Evolutionary conservation across 2,888 invertebrate genomes (phyloP).

Genomic region (Drosophila rellima): DNA sequence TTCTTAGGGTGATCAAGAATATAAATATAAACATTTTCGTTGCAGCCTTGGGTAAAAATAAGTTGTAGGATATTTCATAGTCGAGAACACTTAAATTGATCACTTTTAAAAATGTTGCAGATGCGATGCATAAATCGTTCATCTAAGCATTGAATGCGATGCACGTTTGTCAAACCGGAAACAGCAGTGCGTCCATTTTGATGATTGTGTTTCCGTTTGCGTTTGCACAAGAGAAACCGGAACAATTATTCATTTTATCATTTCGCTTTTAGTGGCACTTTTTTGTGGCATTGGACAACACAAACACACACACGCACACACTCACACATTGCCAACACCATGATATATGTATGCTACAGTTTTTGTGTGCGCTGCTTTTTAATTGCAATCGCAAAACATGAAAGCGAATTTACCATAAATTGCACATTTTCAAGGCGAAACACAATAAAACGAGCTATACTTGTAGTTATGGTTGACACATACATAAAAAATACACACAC

Average conservation of each 20-base stretch:
- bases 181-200: constrained; percentile 48
- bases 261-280: constrained; percentile 33
- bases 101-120: constrained; percentile 1
- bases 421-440: constrained; percentile 62
- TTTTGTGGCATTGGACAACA: constrained; percentile 21
- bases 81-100: neutral
- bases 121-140: constrained; percentile 28
- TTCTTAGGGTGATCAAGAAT: too few species aligned
- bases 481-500: neutral
- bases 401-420: constrained; percentile 65
- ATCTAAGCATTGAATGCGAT: constrained; percentile 37
- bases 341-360: constrained; percentile 52
- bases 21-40: too few species aligned
- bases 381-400: constrained; percentile 67
- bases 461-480: constrained; percentile 52
- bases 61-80: neutral
- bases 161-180: constrained; percentile 48
- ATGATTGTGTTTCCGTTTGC: constrained; percentile 49
- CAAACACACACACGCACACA: constrained; percentile 6
- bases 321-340: constrained; percentile 11
- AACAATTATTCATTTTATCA: constrained; percentile 64
- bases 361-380: constrained; percentile 53
- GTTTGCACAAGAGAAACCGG: constrained; percentile 18
- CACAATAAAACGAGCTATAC: constrained; percentile 37
- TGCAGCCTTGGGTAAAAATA: too few species aligned